Conservation (phyloP, 1,140 invertebrate genomes). For the Wiebesia pumilae region DNA sequence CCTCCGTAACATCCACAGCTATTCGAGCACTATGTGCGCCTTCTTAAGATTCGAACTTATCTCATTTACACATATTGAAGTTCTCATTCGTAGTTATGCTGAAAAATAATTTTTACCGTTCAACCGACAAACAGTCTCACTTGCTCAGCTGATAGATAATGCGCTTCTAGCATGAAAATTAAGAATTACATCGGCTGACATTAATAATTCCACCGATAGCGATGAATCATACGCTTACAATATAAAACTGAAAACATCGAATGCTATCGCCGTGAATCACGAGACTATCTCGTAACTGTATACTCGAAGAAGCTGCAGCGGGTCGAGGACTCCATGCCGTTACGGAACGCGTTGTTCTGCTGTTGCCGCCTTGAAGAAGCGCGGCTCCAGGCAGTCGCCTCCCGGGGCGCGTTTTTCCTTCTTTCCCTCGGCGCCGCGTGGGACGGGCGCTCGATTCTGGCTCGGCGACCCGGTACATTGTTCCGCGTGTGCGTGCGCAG, state of each 20-base stretch:
- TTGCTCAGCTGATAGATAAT: background rate
- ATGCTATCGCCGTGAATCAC: background rate
- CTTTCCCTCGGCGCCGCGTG: background rate
- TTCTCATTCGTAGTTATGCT: too few relatives aligned
- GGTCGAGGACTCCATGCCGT: background rate
- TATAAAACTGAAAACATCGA: conserved; percentile 8
- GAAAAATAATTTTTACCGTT: too few relatives aligned
- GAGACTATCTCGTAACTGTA: background rate
- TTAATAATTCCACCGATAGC: background rate
- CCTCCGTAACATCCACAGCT: too few relatives aligned
- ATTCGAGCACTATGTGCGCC: too few relatives aligned
- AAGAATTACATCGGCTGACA: background rate
- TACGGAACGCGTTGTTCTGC: too few relatives aligned
- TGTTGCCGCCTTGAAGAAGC: too few relatives aligned
- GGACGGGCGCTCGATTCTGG: too few relatives aligned
- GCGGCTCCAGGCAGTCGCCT: background rate
- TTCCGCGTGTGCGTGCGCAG: conserved; percentile 19
- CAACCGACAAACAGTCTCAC: background rate
- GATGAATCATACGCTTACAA: background rate
- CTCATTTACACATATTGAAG: too few relatives aligned
- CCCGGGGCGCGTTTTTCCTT: background rate
- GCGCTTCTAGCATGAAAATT: background rate
- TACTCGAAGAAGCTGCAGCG: background rate
- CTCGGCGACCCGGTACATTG: too few relatives aligned
- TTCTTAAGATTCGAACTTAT: too few relatives aligned